Evolutionary conservation across 2,888 invertebrate genomes (phyloP), one percentile per base, ranked within the genome.

Genomic region (Phaonia tiefii): DNA sequence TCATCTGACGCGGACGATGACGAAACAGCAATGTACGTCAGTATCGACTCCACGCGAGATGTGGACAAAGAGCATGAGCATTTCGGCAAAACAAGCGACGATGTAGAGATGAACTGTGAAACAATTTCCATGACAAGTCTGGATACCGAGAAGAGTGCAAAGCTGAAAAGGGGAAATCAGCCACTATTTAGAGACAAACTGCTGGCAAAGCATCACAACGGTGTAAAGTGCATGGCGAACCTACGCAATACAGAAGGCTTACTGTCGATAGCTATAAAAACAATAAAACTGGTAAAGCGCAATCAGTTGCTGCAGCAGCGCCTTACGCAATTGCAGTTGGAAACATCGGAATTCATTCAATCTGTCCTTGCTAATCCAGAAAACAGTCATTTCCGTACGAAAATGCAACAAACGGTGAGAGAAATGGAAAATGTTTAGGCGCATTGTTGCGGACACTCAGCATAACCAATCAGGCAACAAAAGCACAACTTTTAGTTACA

Each of bases 341-440:
- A 94, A 89, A 94, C 94, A 0, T 92, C 92, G 2, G 92, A 93
- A 76, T 94, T 94, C 84, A 92, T 94, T 17, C 91, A 92, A 46
- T 91, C 92, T 2, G 92, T 94, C 3, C 89, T 93, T 90, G 92
- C 91, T 63, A 93, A 93, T 85, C 91, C 89, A 1, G 91, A 90
- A 80, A 90, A 90, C 80, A 85, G 86, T 5, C 88, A 88, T 58
- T 85, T 90, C 31, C 87, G 89, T 20, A 86, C 88, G 13, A 88
- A 89, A 78, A 83, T 85, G 39, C 80, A 83, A 25, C 76, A 81
- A 31, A 84, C 84, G 26, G 74, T 73, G 2, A 69, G 75, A 26
- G 5, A 76, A 11, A 22, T 54, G 10, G 67, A 51, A 8, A 56
- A 65, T 65, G 13, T 73, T 26, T 60, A 58, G 20, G 20, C 22